Evolutionary conservation across 1,140 invertebrate species (phyloP).

Genomic region (Pemphigus obesinymphae): DNA sequence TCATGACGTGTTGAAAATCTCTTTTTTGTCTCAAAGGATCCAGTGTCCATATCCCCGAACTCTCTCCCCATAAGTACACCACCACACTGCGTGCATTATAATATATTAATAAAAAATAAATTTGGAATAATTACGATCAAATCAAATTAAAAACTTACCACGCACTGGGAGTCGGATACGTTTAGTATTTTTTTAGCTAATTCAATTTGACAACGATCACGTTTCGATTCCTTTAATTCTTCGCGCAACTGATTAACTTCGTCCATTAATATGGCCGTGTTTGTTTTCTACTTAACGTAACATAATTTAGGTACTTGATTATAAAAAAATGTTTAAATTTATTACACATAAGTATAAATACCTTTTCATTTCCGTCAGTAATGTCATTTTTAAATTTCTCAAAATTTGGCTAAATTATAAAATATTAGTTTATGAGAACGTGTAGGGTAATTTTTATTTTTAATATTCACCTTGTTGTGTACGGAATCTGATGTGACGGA

Average conservation of each 20-base stretch:
- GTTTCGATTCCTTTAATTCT: neutral
- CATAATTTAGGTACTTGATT: too few species aligned
- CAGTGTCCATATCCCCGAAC: too few species aligned
- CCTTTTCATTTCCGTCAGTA: neutral
- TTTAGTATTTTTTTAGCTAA: slow-evolving; percentile 27
- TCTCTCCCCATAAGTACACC: too few species aligned
- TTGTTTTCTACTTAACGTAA: too few species aligned
- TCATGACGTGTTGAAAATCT: too few species aligned
- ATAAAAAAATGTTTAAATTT: neutral
- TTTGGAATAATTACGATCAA: too few species aligned
- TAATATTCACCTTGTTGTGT: neutral
- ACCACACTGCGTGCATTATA: too few species aligned
- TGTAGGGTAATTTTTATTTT: too few species aligned
- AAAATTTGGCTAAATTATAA: neutral
- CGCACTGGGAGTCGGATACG: neutral
- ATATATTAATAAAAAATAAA: too few species aligned
- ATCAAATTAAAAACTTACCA: neutral
- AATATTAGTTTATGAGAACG: too few species aligned
- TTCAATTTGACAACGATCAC: slow-evolving; percentile 12
- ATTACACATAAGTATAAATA: too few species aligned
- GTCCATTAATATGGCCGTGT: neutral
- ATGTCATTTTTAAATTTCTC: neutral
- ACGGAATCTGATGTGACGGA: neutral
- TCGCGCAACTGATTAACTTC: neutral
- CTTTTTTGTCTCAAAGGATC: too few species aligned